Percentiles rank a stretch among this genome's conserved stretches.
phyloP scores from a whole-genome alignment of 2,797 vertebrate species.

The Gymnothorax reevesii region DNA sequence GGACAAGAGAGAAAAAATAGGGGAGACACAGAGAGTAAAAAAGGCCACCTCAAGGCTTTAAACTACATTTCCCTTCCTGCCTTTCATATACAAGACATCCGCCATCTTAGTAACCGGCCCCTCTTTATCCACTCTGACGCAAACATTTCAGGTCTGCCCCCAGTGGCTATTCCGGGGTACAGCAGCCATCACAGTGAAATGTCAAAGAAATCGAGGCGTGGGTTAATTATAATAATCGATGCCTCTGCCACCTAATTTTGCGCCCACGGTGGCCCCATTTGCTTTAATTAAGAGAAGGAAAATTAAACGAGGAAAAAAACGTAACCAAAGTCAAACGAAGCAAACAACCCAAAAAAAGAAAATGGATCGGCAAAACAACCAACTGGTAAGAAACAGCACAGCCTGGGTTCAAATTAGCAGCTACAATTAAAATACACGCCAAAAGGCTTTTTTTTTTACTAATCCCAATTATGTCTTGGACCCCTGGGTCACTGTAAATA shows the following conservation, averaged over 20 bases:
- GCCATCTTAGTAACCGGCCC: constrained; percentile 65
- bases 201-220: constrained; percentile 54
- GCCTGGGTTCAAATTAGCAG: constrained; percentile 78
- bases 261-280: constrained; percentile 69
- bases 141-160: constrained; percentile 69
- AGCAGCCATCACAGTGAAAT: constrained; percentile 69
- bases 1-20: constrained; percentile 92
- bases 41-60: constrained; percentile 94
- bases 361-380: constrained; percentile 56
- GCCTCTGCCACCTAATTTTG: constrained; percentile 66
- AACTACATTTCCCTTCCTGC: constrained; percentile 67
- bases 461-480: background rate
- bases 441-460: background rate
- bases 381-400: constrained; percentile 53
- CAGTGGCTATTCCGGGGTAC: constrained; percentile 64
- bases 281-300: constrained; percentile 66
- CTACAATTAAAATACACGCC: constrained; percentile 67
- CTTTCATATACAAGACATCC: constrained; percentile 69
- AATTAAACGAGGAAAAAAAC: constrained; percentile 69
- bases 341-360: constrained; percentile 62
- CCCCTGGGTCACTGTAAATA: background rate
- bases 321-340: constrained; percentile 59
- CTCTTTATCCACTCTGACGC: constrained; percentile 66
- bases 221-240: constrained; percentile 52
- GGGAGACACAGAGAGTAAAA: constrained; percentile 99